Base-by-base conservation (phyloP, 2,797 vertebrate genomes). In the Morus bassanus region DNA sequence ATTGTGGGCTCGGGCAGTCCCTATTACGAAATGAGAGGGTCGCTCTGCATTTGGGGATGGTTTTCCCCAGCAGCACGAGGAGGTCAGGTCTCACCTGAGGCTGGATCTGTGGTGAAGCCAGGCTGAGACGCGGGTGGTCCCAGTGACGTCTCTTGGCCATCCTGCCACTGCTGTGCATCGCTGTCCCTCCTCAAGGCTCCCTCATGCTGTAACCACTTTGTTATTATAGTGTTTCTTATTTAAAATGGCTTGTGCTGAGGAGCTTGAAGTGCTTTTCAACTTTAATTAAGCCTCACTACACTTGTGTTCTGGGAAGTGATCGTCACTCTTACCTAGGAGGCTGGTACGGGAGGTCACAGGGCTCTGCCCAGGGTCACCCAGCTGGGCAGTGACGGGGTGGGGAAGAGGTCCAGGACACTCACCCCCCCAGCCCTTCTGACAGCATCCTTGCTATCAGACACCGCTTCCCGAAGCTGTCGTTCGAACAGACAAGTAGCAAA, bases 211-310 rank as follows among this genome's bases (percentile, higher is more conserved):
- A 74, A 57, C 82, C 45, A 48, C 17, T 31, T 43, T 37, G 63
- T 75, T 85, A 35, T 85, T 88, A 35, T 6, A 7, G 0, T 0
- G 1, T 7, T 5, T 68, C 60, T 53, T 64, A 63, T 60, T 75
- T 64, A 46, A 91, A 94, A 67, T 1, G 3, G 43, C 50, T 93
- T 35, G 30, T 45, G 48, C 51, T 84, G 88, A 87, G 83, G 64
- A 77, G 72, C 74, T 33, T 70, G n/a, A 67, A 87, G 80, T 82
- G 70, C 77, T 93, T 96, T 87, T 75, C 77, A 46, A 10, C 56
- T 74, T 91, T 70, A 75, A 91, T 90, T 79, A 72, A 90, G 54
- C 69, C 61, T 75, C n/a, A 3, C 48, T 61, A 16, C 48, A 10
- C 51, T 63, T 33, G 45, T 28, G 53, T 50, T 59, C 56, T 51